These are phyloP conservation scores for Xenopus laevis DNA, from an alignment of 2,113 vertebrate genomes.

Conservation along the genomic window DNA sequence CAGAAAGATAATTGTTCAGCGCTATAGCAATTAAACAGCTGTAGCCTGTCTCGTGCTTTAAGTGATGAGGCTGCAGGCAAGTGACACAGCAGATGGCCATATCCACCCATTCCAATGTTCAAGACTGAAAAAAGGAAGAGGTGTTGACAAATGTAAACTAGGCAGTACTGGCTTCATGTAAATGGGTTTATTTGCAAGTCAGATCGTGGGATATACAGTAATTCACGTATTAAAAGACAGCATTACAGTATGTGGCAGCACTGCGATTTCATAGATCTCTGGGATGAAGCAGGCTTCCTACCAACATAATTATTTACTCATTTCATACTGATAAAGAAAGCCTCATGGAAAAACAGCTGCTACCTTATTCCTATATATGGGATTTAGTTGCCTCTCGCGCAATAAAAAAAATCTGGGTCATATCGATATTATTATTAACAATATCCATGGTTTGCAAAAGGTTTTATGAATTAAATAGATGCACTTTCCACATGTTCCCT, in stretches of 20 bases:
- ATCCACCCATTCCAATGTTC: constrained; percentile 67
- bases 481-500: background rate
- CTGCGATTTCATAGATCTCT: constrained; percentile 53
- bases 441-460: background rate
- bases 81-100: constrained; percentile 67
- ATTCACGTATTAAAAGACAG: constrained; percentile 42
- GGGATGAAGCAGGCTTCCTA: constrained; percentile 56
- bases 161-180: constrained; percentile 66
- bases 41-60: constrained; percentile 64
- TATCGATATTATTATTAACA: background rate
- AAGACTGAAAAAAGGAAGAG: constrained; percentile 59
- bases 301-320: constrained; percentile 72
- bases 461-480: background rate
- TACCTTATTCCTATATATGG: constrained; percentile 60
- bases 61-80: constrained; percentile 62
- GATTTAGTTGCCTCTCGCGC: constrained; percentile 35
- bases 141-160: constrained; percentile 73
- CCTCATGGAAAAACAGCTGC: constrained; percentile 68
- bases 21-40: constrained; percentile 73
- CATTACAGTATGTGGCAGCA: constrained; percentile 57
- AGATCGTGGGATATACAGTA: constrained; percentile 62
- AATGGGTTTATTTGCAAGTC: constrained; percentile 67
- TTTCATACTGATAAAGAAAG: constrained; percentile 61
- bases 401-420: background rate
- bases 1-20: constrained; percentile 59